These are phyloP conservation scores for Drosophila jambulina DNA, from an alignment of 1,140 invertebrate species.

Conservation along the genomic window DNA sequence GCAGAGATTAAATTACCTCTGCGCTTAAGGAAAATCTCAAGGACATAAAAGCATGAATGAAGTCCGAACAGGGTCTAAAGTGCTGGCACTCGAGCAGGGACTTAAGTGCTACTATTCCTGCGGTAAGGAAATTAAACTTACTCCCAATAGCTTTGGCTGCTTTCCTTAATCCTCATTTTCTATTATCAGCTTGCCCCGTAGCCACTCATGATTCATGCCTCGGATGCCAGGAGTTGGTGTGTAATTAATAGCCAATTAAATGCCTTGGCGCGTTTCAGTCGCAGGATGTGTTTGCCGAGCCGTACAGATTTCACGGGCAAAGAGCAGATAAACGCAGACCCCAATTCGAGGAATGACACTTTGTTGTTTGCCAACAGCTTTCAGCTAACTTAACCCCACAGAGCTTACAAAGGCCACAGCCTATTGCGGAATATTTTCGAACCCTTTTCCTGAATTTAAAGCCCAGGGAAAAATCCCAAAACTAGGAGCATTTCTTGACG, in stretches of 20 bases:
- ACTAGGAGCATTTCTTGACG: not conserved
- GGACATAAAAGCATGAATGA: not conserved
- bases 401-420: not conserved
- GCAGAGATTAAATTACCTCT: slow-evolving; percentile 8
- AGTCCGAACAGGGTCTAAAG: not conserved
- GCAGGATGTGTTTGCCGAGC: slow-evolving; percentile 19
- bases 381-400: slow-evolving; percentile 7
- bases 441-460: slow-evolving; percentile 1
- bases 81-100: no score
- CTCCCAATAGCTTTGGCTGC: slow-evolving; percentile 6
- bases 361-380: slow-evolving; percentile 18
- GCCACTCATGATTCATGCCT: slow-evolving; percentile 11
- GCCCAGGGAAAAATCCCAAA: not conserved
- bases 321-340: slow-evolving; percentile 15
- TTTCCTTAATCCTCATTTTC: not conserved
- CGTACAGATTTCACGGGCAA: slow-evolving; percentile 13
- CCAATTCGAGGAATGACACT: slow-evolving; percentile 16
- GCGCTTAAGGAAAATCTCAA: not conserved
- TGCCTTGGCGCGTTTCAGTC: slow-evolving; percentile 26
- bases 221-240: not conserved
- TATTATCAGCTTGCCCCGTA: slow-evolving; percentile 5
- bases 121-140: slow-evolving; percentile 9
- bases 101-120: slow-evolving; percentile 3
- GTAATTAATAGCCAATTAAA: slow-evolving; percentile 50
- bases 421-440: not conserved